phyloP scores from a whole-genome alignment of 2,113 vertebrate genomes.

The Clupea harengus region DNA sequence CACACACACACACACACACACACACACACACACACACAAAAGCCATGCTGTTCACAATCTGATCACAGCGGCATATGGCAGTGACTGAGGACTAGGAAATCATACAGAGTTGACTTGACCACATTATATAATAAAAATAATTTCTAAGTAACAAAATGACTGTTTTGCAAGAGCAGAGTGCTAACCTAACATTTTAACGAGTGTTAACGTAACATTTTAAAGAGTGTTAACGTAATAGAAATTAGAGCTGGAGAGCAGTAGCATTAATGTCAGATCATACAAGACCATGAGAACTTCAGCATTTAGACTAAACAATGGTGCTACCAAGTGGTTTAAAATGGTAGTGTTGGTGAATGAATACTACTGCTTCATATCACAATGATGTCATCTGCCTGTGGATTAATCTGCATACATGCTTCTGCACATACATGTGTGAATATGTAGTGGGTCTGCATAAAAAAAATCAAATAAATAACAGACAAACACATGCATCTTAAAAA shows the following conservation, averaged over 20 bases:
- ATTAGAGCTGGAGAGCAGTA: too few relatives aligned
- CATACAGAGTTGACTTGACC: background rate
- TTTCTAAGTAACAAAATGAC: background rate
- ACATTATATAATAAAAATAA: background rate
- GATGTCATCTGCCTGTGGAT: background rate
- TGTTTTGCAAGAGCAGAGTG: background rate
- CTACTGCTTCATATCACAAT: background rate
- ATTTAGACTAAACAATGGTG: conserved; percentile 22
- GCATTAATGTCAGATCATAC: background rate
- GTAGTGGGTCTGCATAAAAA: background rate
- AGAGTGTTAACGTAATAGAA: background rate
- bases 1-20: background rate
- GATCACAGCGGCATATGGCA: background rate
- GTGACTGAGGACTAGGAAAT: background rate
- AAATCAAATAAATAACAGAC: too few relatives aligned
- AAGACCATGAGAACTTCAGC: background rate
- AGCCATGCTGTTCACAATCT: conserved; percentile 5
- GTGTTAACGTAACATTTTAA: too few relatives aligned
- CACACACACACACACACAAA: background rate
- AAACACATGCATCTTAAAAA: background rate
- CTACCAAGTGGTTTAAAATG: conserved; percentile 47
- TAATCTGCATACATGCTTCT: background rate
- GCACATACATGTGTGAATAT: background rate
- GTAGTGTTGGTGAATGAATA: background rate
- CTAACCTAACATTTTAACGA: too few relatives aligned